Evolutionary conservation across 2,888 invertebrate genomes (phyloP).

Genomic region (Galeruca laticollis): DNA sequence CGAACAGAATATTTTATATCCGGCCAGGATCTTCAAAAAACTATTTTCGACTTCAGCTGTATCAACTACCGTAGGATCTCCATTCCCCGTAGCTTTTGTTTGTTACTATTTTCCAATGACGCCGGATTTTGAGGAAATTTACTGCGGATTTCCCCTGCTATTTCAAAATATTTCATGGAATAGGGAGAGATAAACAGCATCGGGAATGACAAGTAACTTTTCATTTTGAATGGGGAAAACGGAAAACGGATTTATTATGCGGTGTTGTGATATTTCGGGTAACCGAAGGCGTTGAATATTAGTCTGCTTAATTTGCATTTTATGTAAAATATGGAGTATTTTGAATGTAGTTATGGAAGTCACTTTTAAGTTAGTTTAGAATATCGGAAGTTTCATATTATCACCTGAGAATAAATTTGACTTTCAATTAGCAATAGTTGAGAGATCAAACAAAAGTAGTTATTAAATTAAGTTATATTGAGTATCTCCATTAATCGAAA

Average conservation of each 20-base stretch:
- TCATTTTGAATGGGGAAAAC: slow-evolving; percentile 2
- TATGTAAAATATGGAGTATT: neutral
- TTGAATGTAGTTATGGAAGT: neutral
- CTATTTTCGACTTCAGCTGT: slow-evolving; percentile 13
- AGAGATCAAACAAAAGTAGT: too few relatives aligned
- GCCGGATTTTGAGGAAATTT: slow-evolving; percentile 36
- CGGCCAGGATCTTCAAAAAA: neutral
- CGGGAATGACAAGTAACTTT: slow-evolving; percentile 19
- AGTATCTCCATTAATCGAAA: too few relatives aligned
- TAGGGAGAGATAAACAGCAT: slow-evolving; percentile 23
- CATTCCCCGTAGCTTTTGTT: slow-evolving; percentile 36
- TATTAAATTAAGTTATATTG: too few relatives aligned
- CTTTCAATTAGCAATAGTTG: too few relatives aligned
- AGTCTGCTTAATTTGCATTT: neutral
- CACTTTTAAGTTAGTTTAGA: neutral
- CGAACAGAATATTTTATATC: too few relatives aligned
- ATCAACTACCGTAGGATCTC: slow-evolving; percentile 33
- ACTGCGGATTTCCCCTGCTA: slow-evolving; percentile 29
- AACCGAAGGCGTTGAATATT: neutral
- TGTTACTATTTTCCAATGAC: slow-evolving; percentile 37
- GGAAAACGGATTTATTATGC: slow-evolving; percentile 19
- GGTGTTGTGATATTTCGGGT: slow-evolving; percentile 12
- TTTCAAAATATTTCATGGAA: slow-evolving; percentile 30
- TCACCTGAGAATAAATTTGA: too few relatives aligned
- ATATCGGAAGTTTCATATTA: too few relatives aligned